Conservation (phyloP, 2,888 invertebrate species). For the Volucella inanis region DNA sequence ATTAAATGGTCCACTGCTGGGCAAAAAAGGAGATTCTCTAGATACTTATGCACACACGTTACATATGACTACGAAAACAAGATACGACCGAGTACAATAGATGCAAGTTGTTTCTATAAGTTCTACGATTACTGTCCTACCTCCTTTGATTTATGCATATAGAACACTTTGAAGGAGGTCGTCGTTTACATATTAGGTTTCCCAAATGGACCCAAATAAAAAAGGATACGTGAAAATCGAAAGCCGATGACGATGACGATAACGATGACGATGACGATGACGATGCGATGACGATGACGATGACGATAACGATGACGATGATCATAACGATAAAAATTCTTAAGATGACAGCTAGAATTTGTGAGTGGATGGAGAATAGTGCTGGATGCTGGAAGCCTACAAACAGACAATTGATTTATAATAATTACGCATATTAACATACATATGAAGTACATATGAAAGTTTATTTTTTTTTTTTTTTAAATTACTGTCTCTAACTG, state of each 20-base stretch:
- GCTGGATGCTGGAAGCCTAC: background rate
- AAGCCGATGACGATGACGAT: conserved; percentile 3
- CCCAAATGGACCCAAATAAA: background rate
- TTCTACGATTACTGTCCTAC: no score
- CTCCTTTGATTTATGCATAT: conserved; percentile 7
- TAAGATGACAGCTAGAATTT: background rate
- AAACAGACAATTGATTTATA: no score
- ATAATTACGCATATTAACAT: no score
- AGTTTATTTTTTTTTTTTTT: no score
- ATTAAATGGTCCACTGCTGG: background rate
- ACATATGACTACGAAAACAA: background rate
- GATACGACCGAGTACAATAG: no score
- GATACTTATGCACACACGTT: background rate
- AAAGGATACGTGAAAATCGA: conserved; percentile 16
- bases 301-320: background rate
- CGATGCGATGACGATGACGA: background rate
- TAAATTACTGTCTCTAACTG: no score
- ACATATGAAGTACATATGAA: no score
- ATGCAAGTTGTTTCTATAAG: no score
- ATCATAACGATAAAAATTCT: background rate
- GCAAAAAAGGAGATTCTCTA: conserved; percentile 7
- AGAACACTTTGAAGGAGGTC: background rate
- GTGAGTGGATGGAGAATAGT: background rate
- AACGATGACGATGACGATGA: background rate
- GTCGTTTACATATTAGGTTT: background rate